Evolutionary conservation across 2,888 invertebrate species (phyloP).

Genomic region (Callimorpha dominula): DNA sequence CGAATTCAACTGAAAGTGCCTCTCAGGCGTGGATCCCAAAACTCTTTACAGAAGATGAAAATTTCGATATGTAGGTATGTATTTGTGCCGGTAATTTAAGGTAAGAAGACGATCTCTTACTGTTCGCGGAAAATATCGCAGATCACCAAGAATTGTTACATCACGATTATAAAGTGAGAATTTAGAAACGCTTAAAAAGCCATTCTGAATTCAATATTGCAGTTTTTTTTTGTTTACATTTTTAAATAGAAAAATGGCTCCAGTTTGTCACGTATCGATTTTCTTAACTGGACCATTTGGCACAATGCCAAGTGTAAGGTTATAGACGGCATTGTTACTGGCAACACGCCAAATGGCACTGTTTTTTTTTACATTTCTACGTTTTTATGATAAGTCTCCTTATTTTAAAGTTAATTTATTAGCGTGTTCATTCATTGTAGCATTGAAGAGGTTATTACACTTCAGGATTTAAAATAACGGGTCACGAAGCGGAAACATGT

Average conservation of each 20-base stretch:
- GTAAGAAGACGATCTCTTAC: too few relatives aligned
- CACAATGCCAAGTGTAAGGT: constrained; percentile 60
- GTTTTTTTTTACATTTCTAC: constrained; percentile 10
- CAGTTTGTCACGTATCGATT: constrained; percentile 59
- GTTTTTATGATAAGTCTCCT: constrained; percentile 20
- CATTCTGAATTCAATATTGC: background rate
- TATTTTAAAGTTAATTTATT: constrained; percentile 25
- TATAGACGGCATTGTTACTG: constrained; percentile 57
- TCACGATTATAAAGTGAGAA: background rate
- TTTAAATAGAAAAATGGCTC: constrained; percentile 29
- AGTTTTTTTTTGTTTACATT: background rate
- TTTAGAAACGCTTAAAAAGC: background rate
- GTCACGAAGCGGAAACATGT: background rate
- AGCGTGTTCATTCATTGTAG: constrained; percentile 10
- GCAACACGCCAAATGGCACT: constrained; percentile 55
- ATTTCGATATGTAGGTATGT: too few relatives aligned
- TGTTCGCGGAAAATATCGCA: background rate
- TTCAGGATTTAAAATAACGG: constrained; percentile 3
- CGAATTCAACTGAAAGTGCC: too few relatives aligned
- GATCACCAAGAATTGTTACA: background rate
- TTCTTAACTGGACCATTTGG: constrained; percentile 51
- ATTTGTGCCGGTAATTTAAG: too few relatives aligned
- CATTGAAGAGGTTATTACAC: constrained; percentile 9
- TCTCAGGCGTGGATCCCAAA: too few relatives aligned
- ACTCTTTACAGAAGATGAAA: too few relatives aligned